Base-by-base conservation (phyloP, 2,888 invertebrate genomes). In the Hemaris fuciformis region DNA sequence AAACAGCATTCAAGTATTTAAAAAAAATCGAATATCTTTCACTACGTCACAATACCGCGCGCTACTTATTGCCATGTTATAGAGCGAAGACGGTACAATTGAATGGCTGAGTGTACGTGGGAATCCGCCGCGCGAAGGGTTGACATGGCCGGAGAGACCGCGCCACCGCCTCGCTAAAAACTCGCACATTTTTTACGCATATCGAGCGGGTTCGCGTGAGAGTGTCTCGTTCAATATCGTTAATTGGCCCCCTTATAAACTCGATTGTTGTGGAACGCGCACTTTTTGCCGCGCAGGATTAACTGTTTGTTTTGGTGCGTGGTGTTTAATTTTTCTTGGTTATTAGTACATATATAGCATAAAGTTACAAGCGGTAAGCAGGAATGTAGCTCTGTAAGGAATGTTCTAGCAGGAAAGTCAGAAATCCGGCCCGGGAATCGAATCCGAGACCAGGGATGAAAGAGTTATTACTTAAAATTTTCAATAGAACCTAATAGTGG, bases 191-290 rank as follows among this genome's bases (percentile, higher is more conserved):
- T 53, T 53, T 53, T 53, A 53, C 27, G 23, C 53, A 53, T 53
- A 53, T 53, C 43, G 57, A 38, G 15, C 41, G 59, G 15, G 57
- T 41, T 60, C 62, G 63, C 65, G 63, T 63, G 63, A 62, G 62
- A 61, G 53, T 10, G 27, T 53, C 31, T 61, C 57, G 62, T 60
- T 63, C 59, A 18, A 56, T 25, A 43, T 43, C 60, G 64, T 66
- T 66, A 64, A 69, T 69, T 67, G 63, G 60, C 63, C 63, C 64
- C 66, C 60, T 68, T 64, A 53, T 53, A 31, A 25, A 53, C 18
- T 3, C 31, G 18, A 53, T 31, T 18, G 53, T 31, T 13, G 22
- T 42, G 42, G 42, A 42, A 45, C 43, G 43, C 43, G 13, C 45
- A 31, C 10, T 53, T 53, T 53, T 53, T 53, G 53, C 18, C 45